Evolutionary conservation across 2,113 vertebrate species (phyloP), one percentile per base, ranked within the genome.

Genomic region (Tonatia bakeri): DNA sequence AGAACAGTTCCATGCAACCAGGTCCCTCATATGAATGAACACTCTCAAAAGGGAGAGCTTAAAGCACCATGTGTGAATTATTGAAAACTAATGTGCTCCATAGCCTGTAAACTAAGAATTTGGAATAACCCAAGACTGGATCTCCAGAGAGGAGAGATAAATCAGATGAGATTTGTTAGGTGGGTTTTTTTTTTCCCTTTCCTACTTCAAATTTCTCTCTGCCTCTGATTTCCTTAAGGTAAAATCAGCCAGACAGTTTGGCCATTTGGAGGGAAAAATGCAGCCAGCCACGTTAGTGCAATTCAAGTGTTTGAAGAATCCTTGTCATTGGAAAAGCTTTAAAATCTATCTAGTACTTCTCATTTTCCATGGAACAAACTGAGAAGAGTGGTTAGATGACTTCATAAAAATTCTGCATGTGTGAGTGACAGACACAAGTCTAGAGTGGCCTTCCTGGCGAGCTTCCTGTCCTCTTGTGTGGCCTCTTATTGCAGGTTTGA

Each of bases 21-120:
- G n/a, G 47, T 90, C 28, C 96, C 64, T 76, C 3, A n/a, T 83
- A 61, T 81, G 93, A 83, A 61, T 24, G 50, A 77, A 72, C 7
- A 67, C 33, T 87, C 73, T 97, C 11, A 54, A 91, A 90, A 67
- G 20, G 24, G 11, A 90, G 24, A 54, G 5, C 59, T 91, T 89
- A 94, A 95, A 92, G 69, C 40, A 82, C 54, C 17, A 1, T 36
- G 40, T 92, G 65, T 92, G 70, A 96, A 96, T 97, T 97, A 94
- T 95, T 95, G 94, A 76, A 94, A 96, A 76, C 22, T 15, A 47
- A 96, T 89, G 65, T 79, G 12, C 72, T 40, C 59, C 33, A 2
- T 86, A 83, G 59, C 47, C 75, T 80, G 16, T 96, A 93, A 95
- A 94, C 33, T 13, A 38, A 93, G 40, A 38, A 87, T 92, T 87